phyloP scores from a whole-genome alignment of 2,888 invertebrate genomes.

The Lumbricus terrestris region DNA sequence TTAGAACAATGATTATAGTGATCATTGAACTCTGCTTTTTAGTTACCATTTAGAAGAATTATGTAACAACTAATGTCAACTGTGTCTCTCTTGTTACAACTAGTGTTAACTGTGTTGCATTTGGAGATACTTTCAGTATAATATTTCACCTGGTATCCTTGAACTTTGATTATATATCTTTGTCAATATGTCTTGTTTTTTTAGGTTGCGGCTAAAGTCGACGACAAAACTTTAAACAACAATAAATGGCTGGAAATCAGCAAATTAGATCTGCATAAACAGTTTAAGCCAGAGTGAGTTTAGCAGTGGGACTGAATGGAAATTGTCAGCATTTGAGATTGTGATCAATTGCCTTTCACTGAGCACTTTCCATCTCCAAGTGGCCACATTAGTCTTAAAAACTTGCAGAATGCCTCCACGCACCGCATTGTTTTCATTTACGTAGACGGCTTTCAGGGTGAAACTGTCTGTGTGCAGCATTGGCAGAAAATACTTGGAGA shows the following conservation, averaged over 20 bases:
- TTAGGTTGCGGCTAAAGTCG: neutral
- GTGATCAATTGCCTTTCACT: neutral
- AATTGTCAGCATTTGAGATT: neutral
- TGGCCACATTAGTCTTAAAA: neutral
- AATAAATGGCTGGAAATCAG: neutral
- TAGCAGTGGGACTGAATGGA: neutral
- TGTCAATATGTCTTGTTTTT: neutral
- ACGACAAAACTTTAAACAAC: neutral
- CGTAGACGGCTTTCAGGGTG: neutral
- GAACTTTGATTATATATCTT: neutral
- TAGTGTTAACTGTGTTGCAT: neutral
- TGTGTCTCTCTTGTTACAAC: neutral
- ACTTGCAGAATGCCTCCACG: neutral
- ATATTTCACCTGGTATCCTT: neutral
- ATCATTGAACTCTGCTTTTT: neutral
- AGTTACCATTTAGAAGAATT: neutral
- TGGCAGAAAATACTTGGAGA: neutral
- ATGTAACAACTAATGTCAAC: neutral
- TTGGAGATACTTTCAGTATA: neutral
- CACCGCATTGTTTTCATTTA: neutral
- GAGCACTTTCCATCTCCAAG: neutral
- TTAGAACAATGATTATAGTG: neutral
- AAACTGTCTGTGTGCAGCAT: neutral
- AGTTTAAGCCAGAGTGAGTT: neutral
- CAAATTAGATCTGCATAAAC: neutral